phyloP scores from a whole-genome alignment of 2,888 invertebrate genomes.

The Aphodius sticticus region DNA sequence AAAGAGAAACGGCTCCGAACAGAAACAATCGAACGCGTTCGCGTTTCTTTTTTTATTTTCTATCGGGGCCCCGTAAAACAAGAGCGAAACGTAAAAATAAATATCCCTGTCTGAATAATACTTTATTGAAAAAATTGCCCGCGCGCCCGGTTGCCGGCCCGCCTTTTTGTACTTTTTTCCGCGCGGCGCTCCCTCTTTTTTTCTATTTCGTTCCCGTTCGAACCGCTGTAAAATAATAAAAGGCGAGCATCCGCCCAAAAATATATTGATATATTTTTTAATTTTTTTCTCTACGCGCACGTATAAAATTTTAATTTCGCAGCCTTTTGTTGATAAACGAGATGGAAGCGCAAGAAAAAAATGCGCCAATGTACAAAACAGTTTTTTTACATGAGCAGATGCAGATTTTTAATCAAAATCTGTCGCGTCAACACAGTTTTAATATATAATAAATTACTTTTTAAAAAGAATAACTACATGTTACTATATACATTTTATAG shows the following conservation, averaged over 20 bases:
- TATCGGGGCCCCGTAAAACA: constrained; percentile 24
- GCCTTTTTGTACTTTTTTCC: constrained; percentile 24
- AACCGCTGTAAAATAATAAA: constrained; percentile 24
- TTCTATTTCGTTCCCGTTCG: constrained; percentile 15
- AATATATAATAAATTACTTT: too few species aligned
- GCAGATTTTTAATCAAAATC: background rate
- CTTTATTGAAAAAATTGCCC: constrained; percentile 29
- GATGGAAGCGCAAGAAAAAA: background rate
- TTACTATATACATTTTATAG: too few species aligned
- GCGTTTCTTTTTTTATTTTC: constrained; percentile 16
- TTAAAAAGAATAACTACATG: too few species aligned
- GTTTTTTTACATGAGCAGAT: background rate
- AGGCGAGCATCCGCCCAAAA: constrained; percentile 22
- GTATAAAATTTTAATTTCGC: background rate
- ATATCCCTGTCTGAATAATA: constrained; percentile 31
- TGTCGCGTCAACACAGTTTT: background rate
- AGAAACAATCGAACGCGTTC: constrained; percentile 19
- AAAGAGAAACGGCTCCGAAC: constrained; percentile 11
- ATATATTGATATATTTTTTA: constrained; percentile 24
- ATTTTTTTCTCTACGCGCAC: background rate
- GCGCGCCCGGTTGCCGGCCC: constrained; percentile 14
- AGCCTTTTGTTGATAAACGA: background rate
- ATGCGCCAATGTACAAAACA: background rate
- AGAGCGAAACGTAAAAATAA: constrained; percentile 32
- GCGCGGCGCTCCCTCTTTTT: constrained; percentile 8